A percentile compares a stretch with the other conserved stretches of the same genome.
These are phyloP conservation scores for Rhamphomyia laevipes DNA, from an alignment of 2,888 invertebrate genomes.

Conservation along the genomic window DNA sequence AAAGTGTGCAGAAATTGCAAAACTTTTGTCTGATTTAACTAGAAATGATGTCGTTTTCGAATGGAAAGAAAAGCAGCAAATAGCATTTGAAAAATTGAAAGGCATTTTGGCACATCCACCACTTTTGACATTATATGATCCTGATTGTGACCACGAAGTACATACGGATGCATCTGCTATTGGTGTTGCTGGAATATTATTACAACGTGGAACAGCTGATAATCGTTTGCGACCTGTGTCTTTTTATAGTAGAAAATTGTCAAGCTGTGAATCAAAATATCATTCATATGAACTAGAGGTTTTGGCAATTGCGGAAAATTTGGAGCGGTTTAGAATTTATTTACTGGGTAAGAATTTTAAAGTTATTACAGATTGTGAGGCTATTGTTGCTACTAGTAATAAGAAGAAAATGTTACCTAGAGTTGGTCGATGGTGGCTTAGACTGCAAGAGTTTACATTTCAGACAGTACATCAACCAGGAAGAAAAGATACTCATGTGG, in stretches of 20 bases:
- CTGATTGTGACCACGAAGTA: not conserved
- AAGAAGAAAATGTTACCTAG: constrained; percentile 38
- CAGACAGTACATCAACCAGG: not conserved
- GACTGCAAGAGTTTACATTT: constrained; percentile 4
- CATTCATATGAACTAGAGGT: constrained; percentile 27
- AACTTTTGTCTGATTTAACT: not conserved
- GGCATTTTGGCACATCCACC: not conserved
- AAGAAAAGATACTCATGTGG: constrained; percentile 1
- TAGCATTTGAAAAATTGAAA: not conserved
- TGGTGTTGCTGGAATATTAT: not conserved
- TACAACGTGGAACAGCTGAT: not conserved
- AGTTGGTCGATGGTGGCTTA: constrained; percentile 26
- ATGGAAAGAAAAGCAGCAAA: not conserved
- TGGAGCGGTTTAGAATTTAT: constrained; percentile 26
- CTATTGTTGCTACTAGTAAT: constrained; percentile 4
- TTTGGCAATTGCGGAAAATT: constrained; percentile 23
- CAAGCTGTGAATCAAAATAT: constrained; percentile 18
- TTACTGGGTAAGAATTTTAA: constrained; percentile 19
- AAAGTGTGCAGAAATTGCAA: not conserved
- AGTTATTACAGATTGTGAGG: constrained; percentile 11
- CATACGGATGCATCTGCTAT: not conserved
- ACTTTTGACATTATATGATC: not conserved
- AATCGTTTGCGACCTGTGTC: not conserved
- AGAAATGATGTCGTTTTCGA: not conserved
- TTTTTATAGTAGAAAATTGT: not conserved